A percentile compares a stretch with the other conserved stretches of the same genome.
Evolutionary conservation across 2,113 vertebrate species (phyloP).

Genomic region (Ophiodon elongatus): DNA sequence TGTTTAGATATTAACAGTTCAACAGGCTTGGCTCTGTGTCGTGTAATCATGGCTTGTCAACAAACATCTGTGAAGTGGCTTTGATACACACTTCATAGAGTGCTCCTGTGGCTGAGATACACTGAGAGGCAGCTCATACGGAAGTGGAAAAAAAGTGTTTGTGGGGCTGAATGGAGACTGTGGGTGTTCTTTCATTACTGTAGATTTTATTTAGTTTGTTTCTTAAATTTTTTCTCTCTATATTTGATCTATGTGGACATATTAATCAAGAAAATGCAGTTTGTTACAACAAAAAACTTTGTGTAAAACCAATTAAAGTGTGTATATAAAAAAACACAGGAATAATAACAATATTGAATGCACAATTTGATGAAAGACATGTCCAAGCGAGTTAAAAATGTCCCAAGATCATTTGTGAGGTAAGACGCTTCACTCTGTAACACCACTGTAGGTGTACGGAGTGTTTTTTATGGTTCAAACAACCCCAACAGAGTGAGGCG

Average conservation of each 20-base stretch:
- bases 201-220: neutral
- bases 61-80: slow-evolving; percentile 51
- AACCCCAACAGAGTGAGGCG: neutral
- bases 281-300: neutral
- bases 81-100: slow-evolving; percentile 59
- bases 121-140: neutral
- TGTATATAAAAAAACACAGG: neutral
- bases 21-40: slow-evolving; percentile 30
- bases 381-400: neutral
- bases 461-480: neutral
- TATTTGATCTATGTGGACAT: neutral
- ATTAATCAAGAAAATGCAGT: neutral
- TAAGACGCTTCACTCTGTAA: neutral
- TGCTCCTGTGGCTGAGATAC: slow-evolving; percentile 14
- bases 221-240: neutral
- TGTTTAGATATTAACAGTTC: slow-evolving; percentile 54
- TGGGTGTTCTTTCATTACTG: neutral
- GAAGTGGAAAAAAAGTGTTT: neutral
- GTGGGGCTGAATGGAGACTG: neutral
- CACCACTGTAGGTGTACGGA: neutral
- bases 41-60: slow-evolving; percentile 55
- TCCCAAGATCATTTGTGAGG: neutral
- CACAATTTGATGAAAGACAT: neutral
- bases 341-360: neutral
- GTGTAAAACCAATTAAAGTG: neutral